Base-by-base conservation (phyloP, 1,140 invertebrate species). In the Steinernema khuongi region DNA sequence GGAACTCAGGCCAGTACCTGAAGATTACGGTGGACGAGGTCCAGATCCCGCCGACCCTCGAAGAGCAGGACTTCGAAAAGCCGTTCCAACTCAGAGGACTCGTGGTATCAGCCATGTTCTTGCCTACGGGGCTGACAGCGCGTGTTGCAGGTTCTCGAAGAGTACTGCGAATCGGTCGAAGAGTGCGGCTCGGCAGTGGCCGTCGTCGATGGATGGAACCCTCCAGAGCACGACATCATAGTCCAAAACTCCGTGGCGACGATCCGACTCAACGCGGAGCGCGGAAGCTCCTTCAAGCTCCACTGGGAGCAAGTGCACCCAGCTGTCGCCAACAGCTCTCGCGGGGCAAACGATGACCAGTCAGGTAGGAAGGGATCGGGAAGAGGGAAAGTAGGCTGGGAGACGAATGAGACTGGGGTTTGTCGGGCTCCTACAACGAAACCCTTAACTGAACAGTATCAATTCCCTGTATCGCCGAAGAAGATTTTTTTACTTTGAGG, bases 11-110 rank as follows among this genome's bases (percentile, higher is more conserved):
- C 18, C 41, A 67, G 30, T 77, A 68, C 44, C 36, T 77, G 32
- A 69, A 70, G 28, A 72, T 77, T 67, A 74, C 50, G 19, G 41
- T 77, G 19, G 32, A 28, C 11, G 75, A 77, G 0, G 68, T 69
- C 67, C 28, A 33, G 14, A 28, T 75, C n/a, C 14, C 32, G 19
- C 71, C 30, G 67, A 29, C 30, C 19, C 19, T 31, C 29, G 26
- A 19, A 14, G 50, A 60, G 22, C 50, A 60, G 22, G 50, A 60
- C 22, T n/a, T 60, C 14, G 50, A 60, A 7, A 60, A 22, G 4
- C 26, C 50, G 50, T 60, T 14, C 19, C 50, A 22, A 60, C 19
- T 60, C 2, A 11, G 4, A 17, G 50, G 50, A 17, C 50, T 60
- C 26, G 50, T 60, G 50, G 50, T 60, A 60, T 14, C 11, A 14